Evolutionary conservation across 2,113 vertebrate genomes (phyloP), one percentile per base, ranked within the genome.

Genomic region (Fregata magnificens): DNA sequence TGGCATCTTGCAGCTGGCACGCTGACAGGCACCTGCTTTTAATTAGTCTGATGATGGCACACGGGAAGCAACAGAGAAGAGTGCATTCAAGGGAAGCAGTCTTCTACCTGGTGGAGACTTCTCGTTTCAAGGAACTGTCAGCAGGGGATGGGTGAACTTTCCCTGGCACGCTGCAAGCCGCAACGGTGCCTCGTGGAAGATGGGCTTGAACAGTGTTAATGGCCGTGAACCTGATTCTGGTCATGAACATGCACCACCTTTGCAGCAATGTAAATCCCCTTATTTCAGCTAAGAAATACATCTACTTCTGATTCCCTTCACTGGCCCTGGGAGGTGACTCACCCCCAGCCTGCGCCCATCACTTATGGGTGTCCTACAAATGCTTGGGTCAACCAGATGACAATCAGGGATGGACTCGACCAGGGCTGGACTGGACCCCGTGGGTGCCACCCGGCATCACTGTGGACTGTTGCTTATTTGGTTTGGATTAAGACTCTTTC

Each of bases 401-500:
- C 21, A 42, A 2, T 0, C 1, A 2, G 73, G 38, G 59, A 11
- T 1, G 5, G 17, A 8, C 4, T 38, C 7, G 16, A 22, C 29
- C 2, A 12, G 65, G 52, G 47, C 52, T 2, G 34, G n/a, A 2
- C 31, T 3, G 40, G 32, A 32, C 40, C 28, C 9, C 7, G 0
- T 1, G 1, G 29, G 42, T 49, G 28, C 50, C 73, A 19, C 24
- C 40, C 34, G 7, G 29, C 52, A 11, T 9, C 69, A 1, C 53
- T 1, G 4, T 0, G 7, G 9, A 5, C 34, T 24, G 28, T 1
- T 18, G n/a, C 21, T 34, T 26, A 1, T 7, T 20, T 8, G n/a
- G 12, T 32, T 84, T 26, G 20, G 29, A 36, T 14, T 20, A 19
- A 6, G n/a, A 21, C 13, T 29, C 65, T 19, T 26, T 44, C 65